Percentiles rank a stretch among this genome's conserved stretches.
Conservation (phyloP, 1,140 invertebrate species). For the Bactericera cockerelli region DNA sequence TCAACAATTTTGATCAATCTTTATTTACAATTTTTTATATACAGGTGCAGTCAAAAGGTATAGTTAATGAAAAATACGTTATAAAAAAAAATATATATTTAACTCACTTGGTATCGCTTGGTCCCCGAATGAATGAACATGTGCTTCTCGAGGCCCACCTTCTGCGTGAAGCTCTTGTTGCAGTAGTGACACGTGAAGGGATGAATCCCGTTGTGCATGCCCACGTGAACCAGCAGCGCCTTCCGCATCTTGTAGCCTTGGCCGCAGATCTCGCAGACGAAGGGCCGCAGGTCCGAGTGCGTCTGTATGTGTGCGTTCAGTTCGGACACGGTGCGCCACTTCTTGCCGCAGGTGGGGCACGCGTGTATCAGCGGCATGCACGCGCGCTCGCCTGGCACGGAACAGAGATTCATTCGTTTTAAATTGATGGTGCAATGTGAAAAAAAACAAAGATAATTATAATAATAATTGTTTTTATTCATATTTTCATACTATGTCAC, state of each 20-base stretch:
- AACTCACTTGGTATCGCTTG: conserved; percentile 16
- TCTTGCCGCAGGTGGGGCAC: conserved; percentile 30
- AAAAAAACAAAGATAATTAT: no score
- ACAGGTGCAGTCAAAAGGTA: no score
- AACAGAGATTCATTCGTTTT: no score
- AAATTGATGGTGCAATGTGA: no score
- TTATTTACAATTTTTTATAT: no score
- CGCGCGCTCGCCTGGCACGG: conserved; percentile 15
- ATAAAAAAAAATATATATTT: no score
- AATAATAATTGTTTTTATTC: no score
- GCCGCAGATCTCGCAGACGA: conserved; percentile 44
- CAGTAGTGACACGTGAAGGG: conserved; percentile 56
- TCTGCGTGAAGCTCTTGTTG: conserved; percentile 57
- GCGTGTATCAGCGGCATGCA: conserved; percentile 17
- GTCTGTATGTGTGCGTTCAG: conserved; percentile 31
- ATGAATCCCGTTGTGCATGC: conserved; percentile 49
- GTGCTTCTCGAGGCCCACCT: conserved; percentile 45
- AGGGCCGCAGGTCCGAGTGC: conserved; percentile 32
- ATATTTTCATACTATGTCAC: no score
- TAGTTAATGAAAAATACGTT: no score
- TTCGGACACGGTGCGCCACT: conserved; percentile 29
- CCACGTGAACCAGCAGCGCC: conserved; percentile 36
- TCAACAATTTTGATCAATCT: no score
- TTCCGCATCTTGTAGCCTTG: conserved; percentile 28
- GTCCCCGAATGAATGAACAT: conserved; percentile 50